These are phyloP conservation scores for Zapornia atra DNA, from an alignment of 2,113 vertebrate genomes.

Conservation along the genomic window DNA sequence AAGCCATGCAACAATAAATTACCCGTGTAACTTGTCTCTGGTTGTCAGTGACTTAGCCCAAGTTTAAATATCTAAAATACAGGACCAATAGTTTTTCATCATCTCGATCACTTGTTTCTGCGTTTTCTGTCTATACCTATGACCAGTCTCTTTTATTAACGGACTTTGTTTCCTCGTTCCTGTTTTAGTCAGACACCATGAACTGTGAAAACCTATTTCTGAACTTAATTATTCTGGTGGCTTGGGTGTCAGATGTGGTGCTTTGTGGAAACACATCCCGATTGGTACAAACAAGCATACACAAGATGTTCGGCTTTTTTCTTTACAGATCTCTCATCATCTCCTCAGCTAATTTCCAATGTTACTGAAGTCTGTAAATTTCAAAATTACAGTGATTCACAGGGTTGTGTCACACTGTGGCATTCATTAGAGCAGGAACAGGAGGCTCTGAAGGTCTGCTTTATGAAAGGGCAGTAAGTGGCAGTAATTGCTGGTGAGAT, in stretches of 20 bases:
- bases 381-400: background rate
- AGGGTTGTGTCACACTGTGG: background rate
- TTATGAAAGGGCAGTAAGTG: background rate
- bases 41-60: background rate
- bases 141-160: background rate
- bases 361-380: background rate
- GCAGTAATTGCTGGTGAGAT: background rate
- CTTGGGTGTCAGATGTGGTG: background rate
- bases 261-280: background rate
- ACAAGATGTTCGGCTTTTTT: background rate
- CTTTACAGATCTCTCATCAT: background rate
- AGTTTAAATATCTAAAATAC: background rate
- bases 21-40: background rate
- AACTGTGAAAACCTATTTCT: background rate
- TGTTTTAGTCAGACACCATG: background rate
- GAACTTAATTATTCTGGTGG: background rate
- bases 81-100: background rate
- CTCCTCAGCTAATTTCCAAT: background rate
- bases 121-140: background rate
- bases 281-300: background rate
- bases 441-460: background rate
- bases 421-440: background rate
- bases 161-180: background rate
- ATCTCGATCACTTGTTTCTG: background rate
- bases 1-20: background rate